Evolutionary conservation across 1,140 invertebrate species (phyloP).

Genomic region (Anagrus nilaparvatae): DNA sequence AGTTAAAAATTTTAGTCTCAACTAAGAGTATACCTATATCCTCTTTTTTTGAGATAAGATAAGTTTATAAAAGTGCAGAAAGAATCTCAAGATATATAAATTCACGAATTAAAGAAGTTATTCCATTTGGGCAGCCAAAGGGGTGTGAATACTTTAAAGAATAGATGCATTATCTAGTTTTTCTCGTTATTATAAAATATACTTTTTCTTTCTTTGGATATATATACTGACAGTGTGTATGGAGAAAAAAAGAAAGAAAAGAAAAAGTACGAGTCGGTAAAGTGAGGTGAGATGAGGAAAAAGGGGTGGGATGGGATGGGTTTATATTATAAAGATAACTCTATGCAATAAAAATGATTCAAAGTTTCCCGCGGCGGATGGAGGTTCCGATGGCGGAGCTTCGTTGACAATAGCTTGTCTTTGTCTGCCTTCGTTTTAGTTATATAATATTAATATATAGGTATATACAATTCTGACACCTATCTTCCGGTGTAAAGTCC

Average conservation of each 20-base stretch:
- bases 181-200: no score
- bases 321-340: slow-evolving; percentile 45
- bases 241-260: slow-evolving; percentile 16
- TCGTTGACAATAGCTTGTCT: slow-evolving; percentile 44
- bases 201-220: no score
- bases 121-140: slow-evolving; percentile 44
- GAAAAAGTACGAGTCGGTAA: slow-evolving; percentile 2
- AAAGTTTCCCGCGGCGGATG: slow-evolving; percentile 46
- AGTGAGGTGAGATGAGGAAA: slow-evolving; percentile 12
- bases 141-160: slow-evolving; percentile 43
- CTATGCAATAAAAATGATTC: slow-evolving; percentile 48
- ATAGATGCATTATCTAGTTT: slow-evolving; percentile 43
- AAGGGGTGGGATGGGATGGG: slow-evolving; percentile 16
- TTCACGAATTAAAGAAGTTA: slow-evolving; percentile 46
- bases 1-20: no score
- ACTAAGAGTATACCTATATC: no score
- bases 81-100: slow-evolving; percentile 31
- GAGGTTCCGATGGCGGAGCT: slow-evolving; percentile 42
- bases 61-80: no score
- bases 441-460: no score
- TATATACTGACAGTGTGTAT: slow-evolving; percentile 1
- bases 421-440: slow-evolving; percentile 42
- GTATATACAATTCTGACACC: slow-evolving; percentile 42
- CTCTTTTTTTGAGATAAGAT: no score
- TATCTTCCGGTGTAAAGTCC: slow-evolving; percentile 46